These are phyloP conservation scores for Tonatia bakeri DNA, from an alignment of 2,113 vertebrate species.

Conservation along the genomic window DNA sequence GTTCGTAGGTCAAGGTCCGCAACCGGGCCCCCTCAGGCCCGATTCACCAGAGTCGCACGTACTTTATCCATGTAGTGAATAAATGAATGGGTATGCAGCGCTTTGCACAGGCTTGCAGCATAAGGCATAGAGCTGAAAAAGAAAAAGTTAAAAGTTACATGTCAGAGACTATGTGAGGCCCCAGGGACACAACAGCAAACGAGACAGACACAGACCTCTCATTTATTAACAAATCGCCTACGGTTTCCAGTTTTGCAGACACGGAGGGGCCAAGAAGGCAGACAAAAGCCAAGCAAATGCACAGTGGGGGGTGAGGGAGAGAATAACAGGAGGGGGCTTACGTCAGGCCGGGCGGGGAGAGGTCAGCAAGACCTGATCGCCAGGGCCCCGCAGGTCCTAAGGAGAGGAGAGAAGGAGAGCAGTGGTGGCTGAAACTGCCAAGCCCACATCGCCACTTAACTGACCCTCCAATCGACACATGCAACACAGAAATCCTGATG, in stretches of 20 bases:
- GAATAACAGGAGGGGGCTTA: no score
- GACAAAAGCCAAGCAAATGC: neutral
- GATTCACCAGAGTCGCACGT: neutral
- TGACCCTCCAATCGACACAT: neutral
- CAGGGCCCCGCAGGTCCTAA: no score
- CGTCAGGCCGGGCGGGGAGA: neutral
- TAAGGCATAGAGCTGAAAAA: neutral
- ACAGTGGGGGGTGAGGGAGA: neutral
- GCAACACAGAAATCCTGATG: neutral
- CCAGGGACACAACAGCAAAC: neutral
- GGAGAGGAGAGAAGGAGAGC: neutral
- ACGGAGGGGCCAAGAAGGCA: accelerated
- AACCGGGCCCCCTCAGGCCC: neutral
- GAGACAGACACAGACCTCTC: neutral
- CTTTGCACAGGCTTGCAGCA: neutral
- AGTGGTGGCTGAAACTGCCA: neutral
- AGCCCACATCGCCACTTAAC: accelerated
- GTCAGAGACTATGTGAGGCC: neutral
- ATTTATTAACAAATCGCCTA: neutral
- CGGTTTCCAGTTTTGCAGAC: neutral
- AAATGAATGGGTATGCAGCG: neutral
- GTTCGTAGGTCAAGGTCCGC: neutral
- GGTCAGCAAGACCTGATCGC: neutral
- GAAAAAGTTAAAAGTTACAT: neutral
- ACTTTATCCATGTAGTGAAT: neutral